Conservation (phyloP, 2,888 invertebrate genomes). For the Oxytorus armatus region DNA sequence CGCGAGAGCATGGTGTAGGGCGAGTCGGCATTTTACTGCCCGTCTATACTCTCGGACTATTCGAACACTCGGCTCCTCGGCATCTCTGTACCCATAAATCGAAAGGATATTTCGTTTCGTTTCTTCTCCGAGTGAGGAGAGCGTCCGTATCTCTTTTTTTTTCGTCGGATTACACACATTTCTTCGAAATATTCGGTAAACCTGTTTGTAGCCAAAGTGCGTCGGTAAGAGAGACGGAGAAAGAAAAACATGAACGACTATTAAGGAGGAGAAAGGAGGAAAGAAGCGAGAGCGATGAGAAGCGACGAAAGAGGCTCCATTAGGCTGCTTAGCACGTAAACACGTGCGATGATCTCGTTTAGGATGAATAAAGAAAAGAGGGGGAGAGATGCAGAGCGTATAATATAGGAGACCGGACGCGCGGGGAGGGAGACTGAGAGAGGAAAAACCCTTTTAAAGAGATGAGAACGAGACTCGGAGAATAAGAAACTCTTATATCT, state of each 20-base stretch:
- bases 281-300: slow-evolving; percentile 43
- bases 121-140: slow-evolving; percentile 8
- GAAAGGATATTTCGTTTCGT: slow-evolving; percentile 43
- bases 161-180: slow-evolving; percentile 42
- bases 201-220: slow-evolving; percentile 58
- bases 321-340: slow-evolving; percentile 82
- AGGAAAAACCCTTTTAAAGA: slow-evolving; percentile 41
- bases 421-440: slow-evolving; percentile 21
- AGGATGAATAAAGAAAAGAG: slow-evolving; percentile 64
- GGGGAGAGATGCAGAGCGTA: slow-evolving; percentile 15
- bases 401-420: slow-evolving; percentile 14
- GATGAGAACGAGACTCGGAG: slow-evolving; percentile 29
- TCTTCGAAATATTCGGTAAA: slow-evolving; percentile 65
- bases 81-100: slow-evolving; percentile 19
- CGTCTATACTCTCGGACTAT: slow-evolving; percentile 45
- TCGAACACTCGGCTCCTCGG: slow-evolving; percentile 29
- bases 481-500: slow-evolving; percentile 38
- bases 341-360: slow-evolving; percentile 79
- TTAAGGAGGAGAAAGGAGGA: slow-evolving; percentile 26
- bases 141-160: slow-evolving; percentile 29
- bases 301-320: slow-evolving; percentile 72
- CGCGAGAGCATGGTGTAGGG: neutral
- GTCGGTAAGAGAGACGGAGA: slow-evolving; percentile 21
- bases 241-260: slow-evolving; percentile 8
- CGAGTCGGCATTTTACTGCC: slow-evolving; percentile 61